Evolutionary conservation across 1,140 invertebrate species (phyloP).

Genomic region (Caerostris extrusa): DNA sequence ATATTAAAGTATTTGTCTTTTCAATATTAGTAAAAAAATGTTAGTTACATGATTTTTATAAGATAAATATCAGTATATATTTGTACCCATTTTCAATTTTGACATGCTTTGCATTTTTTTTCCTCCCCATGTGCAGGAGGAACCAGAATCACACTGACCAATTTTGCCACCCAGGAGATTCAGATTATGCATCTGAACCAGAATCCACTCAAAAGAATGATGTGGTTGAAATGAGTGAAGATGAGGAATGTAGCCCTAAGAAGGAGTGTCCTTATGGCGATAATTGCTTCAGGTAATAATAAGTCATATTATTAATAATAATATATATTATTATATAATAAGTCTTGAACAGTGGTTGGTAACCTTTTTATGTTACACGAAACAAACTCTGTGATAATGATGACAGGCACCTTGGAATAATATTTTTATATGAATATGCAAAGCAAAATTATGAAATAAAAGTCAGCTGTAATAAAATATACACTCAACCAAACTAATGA

Average conservation of each 20-base stretch:
- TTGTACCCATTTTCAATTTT: too few species aligned
- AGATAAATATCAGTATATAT: too few species aligned
- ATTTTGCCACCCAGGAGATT: conserved; percentile 77
- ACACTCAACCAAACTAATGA: too few species aligned
- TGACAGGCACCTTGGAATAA: too few species aligned
- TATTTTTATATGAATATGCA: too few species aligned
- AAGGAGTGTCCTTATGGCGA: conserved; percentile 74
- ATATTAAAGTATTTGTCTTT: too few species aligned
- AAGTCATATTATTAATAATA: background rate
- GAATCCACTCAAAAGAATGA: conserved; percentile 38
- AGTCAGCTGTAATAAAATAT: too few species aligned
- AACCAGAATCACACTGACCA: conserved; percentile 59
- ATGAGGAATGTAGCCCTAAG: conserved; percentile 46
- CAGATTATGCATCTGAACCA: conserved; percentile 70
- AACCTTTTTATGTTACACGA: background rate
- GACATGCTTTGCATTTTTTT: too few species aligned
- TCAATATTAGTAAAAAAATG: too few species aligned
- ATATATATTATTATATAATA: background rate
- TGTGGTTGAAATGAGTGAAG: conserved; percentile 47
- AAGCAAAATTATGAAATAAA: too few species aligned
- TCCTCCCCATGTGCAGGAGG: background rate
- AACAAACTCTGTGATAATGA: too few species aligned
- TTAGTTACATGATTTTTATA: too few species aligned
- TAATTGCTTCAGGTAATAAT: conserved; percentile 69
- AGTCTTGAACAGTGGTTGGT: background rate